Base-by-base conservation (phyloP, 2,888 invertebrate species). In the Drosophila flavopinicola region DNA sequence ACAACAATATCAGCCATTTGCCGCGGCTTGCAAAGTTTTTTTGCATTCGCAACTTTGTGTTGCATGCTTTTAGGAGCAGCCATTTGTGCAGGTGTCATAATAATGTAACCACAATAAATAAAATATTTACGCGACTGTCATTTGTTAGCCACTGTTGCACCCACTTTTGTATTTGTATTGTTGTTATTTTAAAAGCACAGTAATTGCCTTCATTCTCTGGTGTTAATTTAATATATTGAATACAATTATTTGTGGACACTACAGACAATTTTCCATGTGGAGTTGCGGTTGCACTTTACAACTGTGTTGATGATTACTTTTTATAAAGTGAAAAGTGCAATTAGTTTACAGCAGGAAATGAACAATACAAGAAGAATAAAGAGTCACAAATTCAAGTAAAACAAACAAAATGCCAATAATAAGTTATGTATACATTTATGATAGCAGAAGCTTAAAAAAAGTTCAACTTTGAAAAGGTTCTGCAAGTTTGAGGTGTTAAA, bases 221-320 rank as follows among this genome's bases (percentile, higher is more conserved):
- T 67, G 59, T 77, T 84, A 49, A 74, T 87, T 71, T 65, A 67
- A 52, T 44, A 49, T 48, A 69, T 71, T 78, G 70, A 70, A 42
- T 24, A 11, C 33, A 52, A 53, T 53, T 9, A 57, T 51, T 64
- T 41, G 54, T 64, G 47, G 56, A 49, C 70, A 70, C 63, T 47
- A 56, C 57, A 27, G 59, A 49, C 20, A 41, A 54, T 66, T 56
- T 51, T 49, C 24, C 17, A 6, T 56, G 74, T 38, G 68, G 76
- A 32, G 71, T 76, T 76, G 66, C 47, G 69, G 64, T 69, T 47
- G 25, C 42, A 27, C 41, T 58, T 66, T 51, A 52, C 68, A 63
- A 27, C 57, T 29, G 44, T 11, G 15, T 9, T 27, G 6, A 35
- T 35, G 53, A 30, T 32, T 24, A 11, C 23, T 13, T 58, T 69